phyloP scores from a whole-genome alignment of 2,888 invertebrate genomes.

The Apoderus coryli region DNA sequence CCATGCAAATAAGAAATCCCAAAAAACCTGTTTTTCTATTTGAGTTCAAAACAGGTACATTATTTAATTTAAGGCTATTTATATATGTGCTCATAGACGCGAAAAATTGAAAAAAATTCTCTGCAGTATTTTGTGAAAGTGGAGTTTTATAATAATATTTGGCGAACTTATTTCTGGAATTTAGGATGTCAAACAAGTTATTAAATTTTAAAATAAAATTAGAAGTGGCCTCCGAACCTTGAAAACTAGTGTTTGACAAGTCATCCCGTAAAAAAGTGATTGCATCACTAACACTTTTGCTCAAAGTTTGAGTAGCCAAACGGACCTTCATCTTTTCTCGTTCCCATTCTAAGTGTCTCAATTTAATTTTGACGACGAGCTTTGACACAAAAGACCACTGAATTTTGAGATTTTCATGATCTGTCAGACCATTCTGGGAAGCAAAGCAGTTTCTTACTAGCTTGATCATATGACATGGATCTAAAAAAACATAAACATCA shows the following conservation, averaged over 20 bases:
- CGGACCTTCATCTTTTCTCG: slow-evolving; percentile 16
- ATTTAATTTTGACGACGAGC: slow-evolving; percentile 12
- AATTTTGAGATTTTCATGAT: slow-evolving; percentile 9
- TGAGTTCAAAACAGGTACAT: slow-evolving; percentile 8
- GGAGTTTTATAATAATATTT: slow-evolving; percentile 15
- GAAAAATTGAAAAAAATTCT: slow-evolving; percentile 8
- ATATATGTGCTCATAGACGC: slow-evolving; percentile 7
- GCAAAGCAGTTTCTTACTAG: slow-evolving; percentile 15
- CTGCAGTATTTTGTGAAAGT: slow-evolving; percentile 9
- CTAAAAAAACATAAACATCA: slow-evolving; percentile 15
- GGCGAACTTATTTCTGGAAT: slow-evolving; percentile 12
- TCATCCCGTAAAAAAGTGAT: slow-evolving; percentile 10
- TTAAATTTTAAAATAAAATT: slow-evolving; percentile 13
- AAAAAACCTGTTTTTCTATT: slow-evolving; percentile 12
- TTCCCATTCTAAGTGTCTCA: slow-evolving; percentile 14
- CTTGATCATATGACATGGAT: slow-evolving; percentile 17
- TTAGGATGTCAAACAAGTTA: slow-evolving; percentile 15
- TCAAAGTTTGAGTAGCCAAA: slow-evolving; percentile 14
- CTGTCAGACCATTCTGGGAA: slow-evolving; percentile 12
- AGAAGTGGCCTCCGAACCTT: slow-evolving; percentile 11
- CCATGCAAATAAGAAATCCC: slow-evolving; percentile 11
- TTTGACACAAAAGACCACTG: slow-evolving; percentile 12
- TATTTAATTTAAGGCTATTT: slow-evolving; percentile 3
- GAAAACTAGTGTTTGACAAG: slow-evolving; percentile 10
- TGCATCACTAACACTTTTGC: slow-evolving; percentile 15